Evolutionary conservation across 2,888 invertebrate species (phyloP).

Genomic region (Caenorhabditis panamensis): DNA sequence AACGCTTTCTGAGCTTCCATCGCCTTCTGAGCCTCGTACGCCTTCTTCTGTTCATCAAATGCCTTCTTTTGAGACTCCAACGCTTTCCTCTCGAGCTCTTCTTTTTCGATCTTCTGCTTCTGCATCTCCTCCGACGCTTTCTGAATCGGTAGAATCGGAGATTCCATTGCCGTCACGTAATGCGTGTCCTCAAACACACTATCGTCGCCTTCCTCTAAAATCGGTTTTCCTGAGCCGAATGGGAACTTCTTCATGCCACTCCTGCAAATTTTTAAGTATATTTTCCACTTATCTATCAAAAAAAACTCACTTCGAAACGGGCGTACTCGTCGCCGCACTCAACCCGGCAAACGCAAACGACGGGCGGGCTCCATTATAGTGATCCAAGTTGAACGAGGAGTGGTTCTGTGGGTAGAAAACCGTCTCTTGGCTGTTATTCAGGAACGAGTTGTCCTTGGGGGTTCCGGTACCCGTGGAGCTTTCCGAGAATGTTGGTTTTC

Average conservation of each 20-base stretch:
- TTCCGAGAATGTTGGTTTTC: neutral
- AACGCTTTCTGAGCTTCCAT: neutral
- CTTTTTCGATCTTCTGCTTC: conserved; percentile 3
- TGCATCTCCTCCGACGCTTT: neutral
- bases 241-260: conserved; percentile 17
- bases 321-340: conserved; percentile 40
- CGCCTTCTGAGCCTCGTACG: neutral
- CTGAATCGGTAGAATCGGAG: conserved; percentile 44
- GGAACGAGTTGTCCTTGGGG: conserved; percentile 21
- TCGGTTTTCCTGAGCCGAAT: neutral
- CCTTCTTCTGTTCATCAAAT: neutral
- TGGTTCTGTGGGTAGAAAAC: conserved; percentile 52
- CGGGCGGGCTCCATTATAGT: conserved; percentile 48
- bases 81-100: neutral
- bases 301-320: conserved; percentile 29
- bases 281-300: neutral
- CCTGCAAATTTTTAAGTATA: too few species aligned
- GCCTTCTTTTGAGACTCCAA: neutral
- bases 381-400: conserved; percentile 47
- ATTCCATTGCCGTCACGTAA: conserved; percentile 56
- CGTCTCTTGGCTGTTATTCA: conserved; percentile 47
- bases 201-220: conserved; percentile 21
- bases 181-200: conserved; percentile 37
- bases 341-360: conserved; percentile 48
- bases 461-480: neutral